Evolutionary conservation across 2,888 invertebrate species (phyloP).

Genomic region (Sclerodermus sp.): DNA sequence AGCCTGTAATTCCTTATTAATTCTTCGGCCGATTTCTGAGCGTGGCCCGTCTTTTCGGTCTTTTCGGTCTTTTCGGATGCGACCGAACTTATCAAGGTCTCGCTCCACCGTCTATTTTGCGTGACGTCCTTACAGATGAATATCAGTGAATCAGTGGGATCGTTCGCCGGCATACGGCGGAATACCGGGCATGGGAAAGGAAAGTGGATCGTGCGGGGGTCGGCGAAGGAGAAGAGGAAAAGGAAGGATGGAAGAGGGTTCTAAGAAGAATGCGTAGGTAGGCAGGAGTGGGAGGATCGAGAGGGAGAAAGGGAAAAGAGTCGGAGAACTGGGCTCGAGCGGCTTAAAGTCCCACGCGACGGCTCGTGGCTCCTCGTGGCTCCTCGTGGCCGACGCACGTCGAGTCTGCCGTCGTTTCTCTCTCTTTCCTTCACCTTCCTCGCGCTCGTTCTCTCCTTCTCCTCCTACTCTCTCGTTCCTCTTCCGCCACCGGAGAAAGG

Average conservation of each 20-base stretch:
- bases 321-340: conserved; percentile 4
- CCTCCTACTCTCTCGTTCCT: too few relatives aligned
- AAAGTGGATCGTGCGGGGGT: conserved; percentile 7
- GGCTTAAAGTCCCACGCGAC: conserved; percentile 34
- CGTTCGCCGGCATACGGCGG: not conserved
- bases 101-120: too few relatives aligned
- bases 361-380: conserved; percentile 46
- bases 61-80: too few relatives aligned
- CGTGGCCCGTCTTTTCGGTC: too few relatives aligned
- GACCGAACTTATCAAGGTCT: too few relatives aligned
- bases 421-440: not conserved
- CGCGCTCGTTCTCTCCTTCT: not conserved
- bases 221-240: conserved; percentile 11
- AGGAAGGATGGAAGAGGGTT: conserved; percentile 1
- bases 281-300: conserved; percentile 1
- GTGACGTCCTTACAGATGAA: too few relatives aligned
- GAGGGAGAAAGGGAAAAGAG: conserved; percentile 2
- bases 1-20: too few relatives aligned
- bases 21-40: too few relatives aligned
- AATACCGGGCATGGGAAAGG: conserved; percentile 3
- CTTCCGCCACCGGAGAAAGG: too few relatives aligned
- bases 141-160: not conserved
- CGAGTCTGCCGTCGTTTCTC: conserved; percentile 18
- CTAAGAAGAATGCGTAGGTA: too few relatives aligned
- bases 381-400: conserved; percentile 41